These are phyloP conservation scores for Lasioglossum zephyrum DNA, from an alignment of 2,888 invertebrate genomes.

Conservation along the genomic window DNA sequence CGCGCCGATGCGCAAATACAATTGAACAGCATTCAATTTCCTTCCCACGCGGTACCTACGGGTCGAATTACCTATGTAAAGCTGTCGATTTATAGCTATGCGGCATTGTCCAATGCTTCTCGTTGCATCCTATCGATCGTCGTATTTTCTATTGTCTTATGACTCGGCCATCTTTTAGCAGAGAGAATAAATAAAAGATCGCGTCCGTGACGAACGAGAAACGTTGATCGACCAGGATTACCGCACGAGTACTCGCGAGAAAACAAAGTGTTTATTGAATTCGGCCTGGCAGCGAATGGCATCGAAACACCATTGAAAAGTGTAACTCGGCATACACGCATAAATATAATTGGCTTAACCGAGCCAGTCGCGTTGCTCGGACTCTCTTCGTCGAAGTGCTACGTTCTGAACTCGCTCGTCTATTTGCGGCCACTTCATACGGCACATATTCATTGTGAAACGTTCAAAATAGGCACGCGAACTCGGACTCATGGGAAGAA, in stretches of 20 bases:
- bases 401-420: constrained; percentile 28
- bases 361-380: constrained; percentile 3
- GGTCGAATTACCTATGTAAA: constrained; percentile 17
- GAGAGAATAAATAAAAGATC: constrained; percentile 3
- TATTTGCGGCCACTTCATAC: constrained; percentile 44
- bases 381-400: constrained; percentile 3
- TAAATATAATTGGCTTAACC: constrained; percentile 58
- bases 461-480: constrained; percentile 43
- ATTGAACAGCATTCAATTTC: constrained; percentile 13
- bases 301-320: constrained; percentile 15
- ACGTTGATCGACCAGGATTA: not conserved
- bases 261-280: not conserved
- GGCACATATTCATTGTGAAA: constrained; percentile 37
- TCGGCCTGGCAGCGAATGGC: not conserved
- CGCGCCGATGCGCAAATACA: constrained; percentile 15
- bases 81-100: constrained; percentile 28
- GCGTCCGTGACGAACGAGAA: not conserved
- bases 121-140: constrained; percentile 44
- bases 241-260: not conserved
- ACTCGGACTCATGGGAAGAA: not conserved
- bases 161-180: not conserved
- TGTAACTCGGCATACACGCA: constrained; percentile 20
- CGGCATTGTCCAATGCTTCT: constrained; percentile 38
- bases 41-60: not conserved
- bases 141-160: constrained; percentile 24